These are phyloP conservation scores for Acleris sparsana DNA, from an alignment of 2,888 invertebrate genomes.

Conservation along the genomic window DNA sequence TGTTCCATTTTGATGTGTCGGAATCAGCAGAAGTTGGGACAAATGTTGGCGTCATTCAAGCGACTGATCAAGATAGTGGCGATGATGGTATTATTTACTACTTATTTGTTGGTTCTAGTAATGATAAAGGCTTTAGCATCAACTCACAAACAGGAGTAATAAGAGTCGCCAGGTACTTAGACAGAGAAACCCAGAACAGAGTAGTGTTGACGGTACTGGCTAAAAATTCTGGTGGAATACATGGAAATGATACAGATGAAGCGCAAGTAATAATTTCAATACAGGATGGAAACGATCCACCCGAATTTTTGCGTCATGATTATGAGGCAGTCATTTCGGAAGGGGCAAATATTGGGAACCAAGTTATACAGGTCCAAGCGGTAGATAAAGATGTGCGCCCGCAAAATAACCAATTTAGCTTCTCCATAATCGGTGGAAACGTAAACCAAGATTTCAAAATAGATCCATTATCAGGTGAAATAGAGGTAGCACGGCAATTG, in stretches of 20 bases:
- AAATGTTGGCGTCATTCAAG: conserved; percentile 92
- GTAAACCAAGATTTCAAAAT: conserved; percentile 92
- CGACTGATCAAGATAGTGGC: conserved; percentile 94
- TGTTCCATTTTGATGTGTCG: conserved; percentile 96
- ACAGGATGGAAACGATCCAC: conserved; percentile 98
- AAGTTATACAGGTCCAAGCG: conserved; percentile 91
- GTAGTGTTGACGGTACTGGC: conserved; percentile 96
- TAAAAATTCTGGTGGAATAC: conserved; percentile 96
- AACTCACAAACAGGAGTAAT: conserved; percentile 93
- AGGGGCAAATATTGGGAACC: conserved; percentile 88
- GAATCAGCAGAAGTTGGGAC: conserved; percentile 95
- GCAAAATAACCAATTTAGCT: conserved; percentile 96
- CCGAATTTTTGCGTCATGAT: conserved; percentile 91
- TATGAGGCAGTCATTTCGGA: conserved; percentile 93
- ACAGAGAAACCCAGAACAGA: conserved; percentile 94
- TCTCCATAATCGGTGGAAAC: conserved; percentile 94
- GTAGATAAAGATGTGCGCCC: conserved; percentile 95
- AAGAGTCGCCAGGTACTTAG: conserved; percentile 90
- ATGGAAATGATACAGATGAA: conserved; percentile 97
- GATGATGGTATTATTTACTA: conserved; percentile 95
- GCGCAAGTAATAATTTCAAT: conserved; percentile 96
- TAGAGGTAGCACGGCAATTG: conserved; percentile 89
- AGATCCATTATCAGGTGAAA: conserved; percentile 92
- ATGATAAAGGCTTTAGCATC: conserved; percentile 94
- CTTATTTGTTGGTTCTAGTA: conserved; percentile 96